A percentile compares a stretch with the other conserved stretches of the same genome.
Conservation (phyloP, 1,140 invertebrate species). For the Sarcophaga bullata region DNA sequence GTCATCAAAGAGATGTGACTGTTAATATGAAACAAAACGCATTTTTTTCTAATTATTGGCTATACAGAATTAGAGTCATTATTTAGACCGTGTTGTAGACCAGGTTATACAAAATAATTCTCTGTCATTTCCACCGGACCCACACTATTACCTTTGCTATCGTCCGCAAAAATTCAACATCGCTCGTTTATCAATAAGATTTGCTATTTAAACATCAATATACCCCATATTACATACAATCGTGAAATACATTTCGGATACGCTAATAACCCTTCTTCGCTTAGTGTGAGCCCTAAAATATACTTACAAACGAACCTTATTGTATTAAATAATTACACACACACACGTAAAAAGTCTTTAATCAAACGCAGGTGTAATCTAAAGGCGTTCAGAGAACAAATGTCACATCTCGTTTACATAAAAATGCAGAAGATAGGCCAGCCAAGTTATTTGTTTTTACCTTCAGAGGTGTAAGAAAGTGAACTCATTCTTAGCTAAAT, state of each 20-base stretch:
- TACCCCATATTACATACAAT: background rate
- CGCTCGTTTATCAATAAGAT: background rate
- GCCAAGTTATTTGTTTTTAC: background rate
- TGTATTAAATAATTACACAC: background rate
- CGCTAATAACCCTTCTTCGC: background rate
- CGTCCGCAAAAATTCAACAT: background rate
- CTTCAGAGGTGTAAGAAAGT: background rate
- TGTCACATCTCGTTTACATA: slow-evolving; percentile 45
- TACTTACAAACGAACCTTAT: background rate
- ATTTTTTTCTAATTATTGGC: too few relatives aligned
- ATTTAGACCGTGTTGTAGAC: too few relatives aligned
- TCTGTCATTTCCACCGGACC: too few relatives aligned
- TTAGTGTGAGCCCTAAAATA: background rate
- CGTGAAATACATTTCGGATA: slow-evolving; percentile 13
- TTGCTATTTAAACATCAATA: background rate
- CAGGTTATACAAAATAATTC: too few relatives aligned
- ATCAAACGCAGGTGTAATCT: slow-evolving; percentile 58
- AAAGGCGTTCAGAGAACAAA: slow-evolving; percentile 57
- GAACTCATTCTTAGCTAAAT: background rate
- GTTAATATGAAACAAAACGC: too few relatives aligned
- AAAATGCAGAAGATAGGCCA: background rate
- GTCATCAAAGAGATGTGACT: too few relatives aligned
- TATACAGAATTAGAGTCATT: too few relatives aligned
- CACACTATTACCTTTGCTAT: too few relatives aligned
- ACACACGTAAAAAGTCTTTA: background rate